Evolutionary conservation across 1,140 invertebrate genomes (phyloP).

Genomic region (Drosophila nannoptera): DNA sequence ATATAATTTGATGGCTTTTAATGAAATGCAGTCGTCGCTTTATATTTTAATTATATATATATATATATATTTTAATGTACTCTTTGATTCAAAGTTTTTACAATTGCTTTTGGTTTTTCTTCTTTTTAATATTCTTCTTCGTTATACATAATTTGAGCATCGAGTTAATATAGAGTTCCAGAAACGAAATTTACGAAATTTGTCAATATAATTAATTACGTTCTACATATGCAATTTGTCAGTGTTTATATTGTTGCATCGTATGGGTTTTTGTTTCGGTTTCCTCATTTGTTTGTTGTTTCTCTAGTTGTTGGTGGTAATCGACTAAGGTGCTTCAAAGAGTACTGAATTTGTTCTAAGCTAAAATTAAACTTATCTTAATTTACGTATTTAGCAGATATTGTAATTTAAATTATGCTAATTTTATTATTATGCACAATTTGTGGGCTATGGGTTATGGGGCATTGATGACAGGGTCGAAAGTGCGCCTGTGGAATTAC

Average conservation of each 20-base stretch:
- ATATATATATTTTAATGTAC: conserved; percentile 69
- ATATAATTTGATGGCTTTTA: conserved; percentile 1
- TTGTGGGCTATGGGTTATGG: conserved; percentile 3
- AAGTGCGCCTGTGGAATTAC: background rate
- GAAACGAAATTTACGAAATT: conserved; percentile 11
- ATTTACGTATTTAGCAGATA: conserved; percentile 55
- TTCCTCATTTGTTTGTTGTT: conserved; percentile 1
- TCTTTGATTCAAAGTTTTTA: conserved; percentile 62
- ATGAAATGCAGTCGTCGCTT: conserved; percentile 31
- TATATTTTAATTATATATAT: conserved; percentile 40
- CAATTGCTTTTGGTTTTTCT: conserved; percentile 66
- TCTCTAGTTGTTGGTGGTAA: conserved; percentile 2
- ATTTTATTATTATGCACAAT: conserved; percentile 17
- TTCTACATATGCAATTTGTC: conserved; percentile 17
- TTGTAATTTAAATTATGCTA: conserved; percentile 55
- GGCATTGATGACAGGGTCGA: background rate
- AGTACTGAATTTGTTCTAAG: conserved; percentile 64
- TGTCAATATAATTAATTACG: background rate
- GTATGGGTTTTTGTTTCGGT: background rate
- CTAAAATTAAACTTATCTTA: conserved; percentile 69
- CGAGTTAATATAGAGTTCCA: conserved; percentile 21
- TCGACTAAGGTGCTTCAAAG: conserved; percentile 19
- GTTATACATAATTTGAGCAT: conserved; percentile 51
- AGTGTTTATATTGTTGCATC: conserved; percentile 19
- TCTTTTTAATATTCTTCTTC: conserved; percentile 12